Conservation (phyloP, 2,113 vertebrate species). For the Serinus canaria region DNA sequence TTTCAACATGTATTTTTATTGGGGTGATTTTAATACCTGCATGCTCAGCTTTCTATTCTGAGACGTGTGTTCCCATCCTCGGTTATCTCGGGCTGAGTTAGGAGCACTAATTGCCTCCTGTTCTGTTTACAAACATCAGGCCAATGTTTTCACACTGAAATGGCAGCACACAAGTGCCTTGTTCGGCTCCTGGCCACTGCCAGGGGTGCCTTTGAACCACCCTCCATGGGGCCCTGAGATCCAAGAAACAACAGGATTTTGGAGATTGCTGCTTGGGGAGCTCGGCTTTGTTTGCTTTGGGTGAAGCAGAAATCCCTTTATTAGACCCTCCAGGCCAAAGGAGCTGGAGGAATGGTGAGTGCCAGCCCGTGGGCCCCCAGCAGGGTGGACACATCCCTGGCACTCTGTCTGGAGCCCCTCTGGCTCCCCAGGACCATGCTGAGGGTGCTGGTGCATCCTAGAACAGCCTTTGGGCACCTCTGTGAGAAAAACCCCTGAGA, state of each 20-base stretch:
- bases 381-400: neutral
- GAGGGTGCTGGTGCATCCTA: neutral
- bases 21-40: neutral
- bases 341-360: neutral
- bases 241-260: neutral
- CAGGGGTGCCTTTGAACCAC: neutral
- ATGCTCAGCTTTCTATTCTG: neutral
- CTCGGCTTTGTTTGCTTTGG: neutral
- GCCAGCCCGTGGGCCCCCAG: neutral
- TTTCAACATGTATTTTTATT: neutral
- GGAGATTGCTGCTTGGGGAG: neutral
- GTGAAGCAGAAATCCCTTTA: neutral
- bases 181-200: neutral
- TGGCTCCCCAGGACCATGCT: neutral
- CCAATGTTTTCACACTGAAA: neutral
- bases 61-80: neutral
- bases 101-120: neutral
- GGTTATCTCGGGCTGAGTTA: neutral
- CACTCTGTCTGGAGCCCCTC: neutral
- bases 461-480: neutral
- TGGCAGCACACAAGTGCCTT: neutral
- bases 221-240: neutral
- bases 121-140: neutral
- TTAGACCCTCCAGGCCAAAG: neutral
- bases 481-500: neutral